A percentile compares a stretch with the other conserved stretches of the same genome.
Conservation (phyloP, 92 coral and sea anemone species). For the Epizoanthus scotinus region DNA sequence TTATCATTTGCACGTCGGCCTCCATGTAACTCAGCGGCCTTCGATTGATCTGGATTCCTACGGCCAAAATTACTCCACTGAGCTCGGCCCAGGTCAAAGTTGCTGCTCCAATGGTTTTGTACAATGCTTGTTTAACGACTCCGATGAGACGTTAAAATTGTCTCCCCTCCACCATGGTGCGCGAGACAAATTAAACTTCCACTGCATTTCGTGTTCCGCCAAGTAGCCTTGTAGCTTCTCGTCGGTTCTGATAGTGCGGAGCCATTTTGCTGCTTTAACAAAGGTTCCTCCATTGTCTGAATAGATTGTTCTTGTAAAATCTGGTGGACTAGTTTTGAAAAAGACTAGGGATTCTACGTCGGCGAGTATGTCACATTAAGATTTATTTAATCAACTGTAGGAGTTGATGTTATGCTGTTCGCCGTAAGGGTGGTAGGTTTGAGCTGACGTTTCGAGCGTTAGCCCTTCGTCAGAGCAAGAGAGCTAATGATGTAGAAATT, state of each 20-base stretch:
- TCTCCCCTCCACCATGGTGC: slow-evolving; percentile 50
- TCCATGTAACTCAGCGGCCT: slow-evolving; percentile 59
- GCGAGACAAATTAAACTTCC: slow-evolving; percentile 51
- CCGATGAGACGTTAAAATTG: slow-evolving; percentile 62
- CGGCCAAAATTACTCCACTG: slow-evolving; percentile 48
- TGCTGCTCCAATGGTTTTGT: slow-evolving; percentile 54
- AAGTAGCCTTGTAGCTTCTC: slow-evolving; percentile 50
- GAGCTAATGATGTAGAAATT: too few species aligned
- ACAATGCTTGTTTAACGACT: slow-evolving; percentile 40
- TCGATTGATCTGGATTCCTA: slow-evolving; percentile 55
- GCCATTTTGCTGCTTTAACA: slow-evolving; percentile 57
- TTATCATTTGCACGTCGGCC: slow-evolving; percentile 53
- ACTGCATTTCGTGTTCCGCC: slow-evolving; percentile 47
- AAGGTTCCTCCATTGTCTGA: slow-evolving; percentile 68
- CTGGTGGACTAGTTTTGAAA: too few species aligned
- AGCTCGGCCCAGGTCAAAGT: slow-evolving; percentile 52
- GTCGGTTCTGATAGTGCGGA: slow-evolving; percentile 30
- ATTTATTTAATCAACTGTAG: too few species aligned
- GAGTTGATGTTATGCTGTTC: too few species aligned
- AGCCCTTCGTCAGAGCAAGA: too few species aligned
- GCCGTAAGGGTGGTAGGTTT: too few species aligned
- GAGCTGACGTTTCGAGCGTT: too few species aligned
- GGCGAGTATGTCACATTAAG: too few species aligned
- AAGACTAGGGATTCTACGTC: too few species aligned
- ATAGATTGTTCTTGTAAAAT: slow-evolving; percentile 54